Percentiles rank a stretch among this genome's conserved stretches.
phyloP scores from a whole-genome alignment of 2,888 invertebrate genomes.

The Dolichopus griseipennis region DNA sequence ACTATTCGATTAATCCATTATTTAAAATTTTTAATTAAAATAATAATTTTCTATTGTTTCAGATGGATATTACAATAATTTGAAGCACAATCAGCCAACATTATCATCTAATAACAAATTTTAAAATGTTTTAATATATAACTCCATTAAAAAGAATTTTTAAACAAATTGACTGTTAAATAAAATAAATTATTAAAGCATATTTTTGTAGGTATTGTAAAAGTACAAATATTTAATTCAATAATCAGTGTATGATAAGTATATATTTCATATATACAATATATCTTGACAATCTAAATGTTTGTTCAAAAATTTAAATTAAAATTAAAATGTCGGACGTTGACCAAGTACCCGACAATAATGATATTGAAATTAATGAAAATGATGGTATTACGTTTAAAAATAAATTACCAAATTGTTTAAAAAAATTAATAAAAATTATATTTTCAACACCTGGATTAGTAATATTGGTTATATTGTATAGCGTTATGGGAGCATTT shows the following conservation, averaged over 20 bases:
- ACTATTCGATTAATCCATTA: no score
- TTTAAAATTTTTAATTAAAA: no score
- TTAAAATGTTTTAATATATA: no score
- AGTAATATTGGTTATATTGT: constrained; percentile 61
- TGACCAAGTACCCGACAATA: constrained; percentile 40
- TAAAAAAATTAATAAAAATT: constrained; percentile 32
- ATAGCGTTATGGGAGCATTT: constrained; percentile 65
- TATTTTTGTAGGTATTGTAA: no score
- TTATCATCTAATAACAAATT: no score
- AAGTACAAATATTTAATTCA: no score
- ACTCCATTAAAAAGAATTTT: no score
- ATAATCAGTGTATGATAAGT: constrained; percentile 16
- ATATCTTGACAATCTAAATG: constrained; percentile 12
- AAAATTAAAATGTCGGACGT: constrained; percentile 43
- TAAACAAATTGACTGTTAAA: no score
- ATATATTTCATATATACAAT: constrained; percentile 25
- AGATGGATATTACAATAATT: no score
- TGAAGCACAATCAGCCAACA: no score
- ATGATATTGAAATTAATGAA: constrained; percentile 26
- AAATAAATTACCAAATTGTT: constrained; percentile 21
- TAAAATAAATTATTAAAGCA: no score
- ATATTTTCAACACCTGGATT: constrained; percentile 50
- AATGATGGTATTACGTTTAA: constrained; percentile 12
- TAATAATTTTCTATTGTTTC: no score
- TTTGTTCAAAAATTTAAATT: constrained; percentile 21